Percentiles rank a stretch among this genome's conserved stretches.
These are phyloP conservation scores for Lindbergichthys nudifrons DNA, from an alignment of 2,797 vertebrate genomes.

Conservation along the genomic window DNA sequence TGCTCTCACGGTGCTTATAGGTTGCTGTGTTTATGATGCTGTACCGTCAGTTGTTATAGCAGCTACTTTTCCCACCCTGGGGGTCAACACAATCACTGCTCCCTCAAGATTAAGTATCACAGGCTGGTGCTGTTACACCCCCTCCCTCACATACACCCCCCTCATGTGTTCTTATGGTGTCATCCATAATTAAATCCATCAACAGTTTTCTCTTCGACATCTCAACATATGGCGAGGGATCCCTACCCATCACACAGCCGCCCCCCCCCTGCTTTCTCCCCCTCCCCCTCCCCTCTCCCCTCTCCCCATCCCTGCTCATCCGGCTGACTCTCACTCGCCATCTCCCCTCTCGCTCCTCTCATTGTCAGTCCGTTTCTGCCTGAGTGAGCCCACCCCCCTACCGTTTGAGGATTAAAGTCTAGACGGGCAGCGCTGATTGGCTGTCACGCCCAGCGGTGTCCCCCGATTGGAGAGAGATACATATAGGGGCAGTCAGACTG, in stretches of 20 bases:
- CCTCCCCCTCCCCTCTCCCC: constrained; percentile 23
- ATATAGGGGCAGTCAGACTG: constrained; percentile 71
- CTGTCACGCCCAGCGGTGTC: constrained; percentile 47
- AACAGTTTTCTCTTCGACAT: constrained; percentile 77
- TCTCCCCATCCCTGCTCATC: constrained; percentile 39
- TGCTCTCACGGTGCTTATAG: constrained; percentile 53
- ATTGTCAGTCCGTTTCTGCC: constrained; percentile 78
- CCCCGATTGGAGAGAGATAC: constrained; percentile 71
- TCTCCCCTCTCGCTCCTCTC: constrained; percentile 42
- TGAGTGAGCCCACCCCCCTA: constrained; percentile 61
- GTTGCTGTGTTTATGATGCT: constrained; percentile 24
- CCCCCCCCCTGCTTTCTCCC: background rate
- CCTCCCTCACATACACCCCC: constrained; percentile 9
- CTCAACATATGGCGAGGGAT: constrained; percentile 80
- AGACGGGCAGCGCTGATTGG: constrained; percentile 79
- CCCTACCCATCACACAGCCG: background rate
- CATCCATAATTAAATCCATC: constrained; percentile 80
- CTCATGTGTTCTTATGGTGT: constrained; percentile 68
- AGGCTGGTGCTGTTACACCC: constrained; percentile 49
- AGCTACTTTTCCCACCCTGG: constrained; percentile 62
- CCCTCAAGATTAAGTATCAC: constrained; percentile 68
- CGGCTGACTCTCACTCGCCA: constrained; percentile 71
- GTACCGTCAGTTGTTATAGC: constrained; percentile 56
- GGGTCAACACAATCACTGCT: constrained; percentile 41
- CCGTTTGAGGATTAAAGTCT: constrained; percentile 77